These are phyloP conservation scores for Pristionchus arcanus DNA, from an alignment of 2,888 invertebrate genomes.

Conservation along the genomic window DNA sequence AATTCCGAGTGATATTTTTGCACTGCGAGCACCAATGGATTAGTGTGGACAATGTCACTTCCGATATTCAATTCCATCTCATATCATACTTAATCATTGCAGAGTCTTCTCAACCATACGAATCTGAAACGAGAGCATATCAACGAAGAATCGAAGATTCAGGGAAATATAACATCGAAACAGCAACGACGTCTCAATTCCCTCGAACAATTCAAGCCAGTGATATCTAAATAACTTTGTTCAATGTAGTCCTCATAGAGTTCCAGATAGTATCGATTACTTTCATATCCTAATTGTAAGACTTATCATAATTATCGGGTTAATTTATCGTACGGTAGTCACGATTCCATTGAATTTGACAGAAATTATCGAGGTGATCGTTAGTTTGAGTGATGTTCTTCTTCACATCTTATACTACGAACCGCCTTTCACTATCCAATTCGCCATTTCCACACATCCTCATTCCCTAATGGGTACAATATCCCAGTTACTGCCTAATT, in stretches of 20 bases:
- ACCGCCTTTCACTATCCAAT: conserved; percentile 38
- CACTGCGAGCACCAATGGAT: conserved; percentile 11
- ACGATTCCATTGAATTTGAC: conserved; percentile 23
- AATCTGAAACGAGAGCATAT: conserved; percentile 61
- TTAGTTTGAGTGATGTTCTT: conserved; percentile 11
- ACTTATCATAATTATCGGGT: conserved; percentile 7
- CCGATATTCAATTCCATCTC: background rate
- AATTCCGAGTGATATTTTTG: background rate
- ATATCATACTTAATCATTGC: background rate
- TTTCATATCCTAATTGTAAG: conserved; percentile 8
- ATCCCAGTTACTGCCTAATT: conserved; percentile 39
- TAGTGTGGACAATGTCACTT: too few species aligned
- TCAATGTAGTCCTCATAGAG: background rate
- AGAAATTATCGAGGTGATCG: conserved; percentile 29
- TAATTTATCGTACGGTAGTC: background rate
- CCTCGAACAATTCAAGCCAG: conserved; percentile 59
- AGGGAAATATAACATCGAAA: conserved; percentile 60
- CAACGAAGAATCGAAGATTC: conserved; percentile 64
- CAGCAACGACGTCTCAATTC: conserved; percentile 57
- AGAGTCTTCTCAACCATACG: background rate
- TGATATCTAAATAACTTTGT: conserved; percentile 51
- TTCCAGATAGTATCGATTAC: conserved; percentile 1
- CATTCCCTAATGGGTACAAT: background rate
- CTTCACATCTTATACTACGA: background rate
- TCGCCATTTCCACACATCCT: conserved; percentile 30